Evolutionary conservation across 2,797 vertebrate genomes (phyloP).

Genomic region (Labeo calbasu): DNA sequence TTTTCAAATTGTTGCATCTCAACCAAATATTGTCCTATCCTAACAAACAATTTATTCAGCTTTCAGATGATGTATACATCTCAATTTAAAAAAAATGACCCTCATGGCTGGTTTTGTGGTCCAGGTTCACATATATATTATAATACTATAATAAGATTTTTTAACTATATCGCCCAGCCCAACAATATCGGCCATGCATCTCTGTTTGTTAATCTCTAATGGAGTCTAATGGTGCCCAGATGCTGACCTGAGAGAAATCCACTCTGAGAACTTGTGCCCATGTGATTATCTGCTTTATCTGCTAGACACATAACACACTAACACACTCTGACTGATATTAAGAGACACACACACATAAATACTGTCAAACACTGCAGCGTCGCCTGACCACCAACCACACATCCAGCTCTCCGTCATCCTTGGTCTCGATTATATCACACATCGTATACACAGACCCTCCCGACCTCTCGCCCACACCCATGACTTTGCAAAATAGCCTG

Average conservation of each 20-base stretch:
- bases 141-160: neutral
- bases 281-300: constrained; percentile 7
- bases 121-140: too few species aligned
- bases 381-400: neutral
- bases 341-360: neutral
- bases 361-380: neutral
- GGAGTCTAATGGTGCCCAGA: constrained; percentile 17
- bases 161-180: neutral
- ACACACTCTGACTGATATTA: neutral
- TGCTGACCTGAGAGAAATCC: neutral
- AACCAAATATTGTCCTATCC: too few species aligned
- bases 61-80: too few species aligned
- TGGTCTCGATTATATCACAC: neutral
- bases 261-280: neutral
- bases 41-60: too few species aligned
- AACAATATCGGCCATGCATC: neutral
- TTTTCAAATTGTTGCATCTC: too few species aligned
- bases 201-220: constrained; percentile 4
- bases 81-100: too few species aligned
- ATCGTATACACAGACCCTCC: constrained; percentile 6
- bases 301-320: neutral
- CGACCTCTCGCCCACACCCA: neutral
- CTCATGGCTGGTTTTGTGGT: too few species aligned
- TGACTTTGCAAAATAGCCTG: constrained; percentile 33
- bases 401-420: neutral